Evolutionary conservation across 2,113 vertebrate species (phyloP).

Genomic region (Pomatorhinus ruficollis): DNA sequence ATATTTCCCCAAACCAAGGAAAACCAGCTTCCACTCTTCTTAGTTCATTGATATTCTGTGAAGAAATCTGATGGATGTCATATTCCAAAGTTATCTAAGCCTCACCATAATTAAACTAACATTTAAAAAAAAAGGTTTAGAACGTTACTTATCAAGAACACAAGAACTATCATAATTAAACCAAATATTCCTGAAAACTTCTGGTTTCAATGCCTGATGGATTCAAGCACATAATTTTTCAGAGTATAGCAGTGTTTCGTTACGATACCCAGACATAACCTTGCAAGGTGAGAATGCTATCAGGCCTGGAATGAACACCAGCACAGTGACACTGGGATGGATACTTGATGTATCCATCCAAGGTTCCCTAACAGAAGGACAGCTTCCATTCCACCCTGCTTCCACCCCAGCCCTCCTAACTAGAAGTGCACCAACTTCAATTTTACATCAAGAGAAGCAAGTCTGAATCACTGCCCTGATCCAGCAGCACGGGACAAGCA

Average conservation of each 20-base stretch:
- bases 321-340: no score
- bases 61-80: neutral
- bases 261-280: neutral
- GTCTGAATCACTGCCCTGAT: neutral
- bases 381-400: neutral
- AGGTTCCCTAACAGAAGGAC: neutral
- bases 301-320: neutral
- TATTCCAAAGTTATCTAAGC: neutral
- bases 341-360: fast-evolving
- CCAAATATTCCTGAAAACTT: neutral
- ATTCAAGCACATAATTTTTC: neutral
- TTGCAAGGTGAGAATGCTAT: neutral
- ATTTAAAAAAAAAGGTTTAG: neutral
- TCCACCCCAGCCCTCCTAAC: neutral
- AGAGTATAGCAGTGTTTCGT: neutral
- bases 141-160: neutral
- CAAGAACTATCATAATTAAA: neutral
- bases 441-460: neutral
- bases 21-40: neutral
- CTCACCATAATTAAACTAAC: neutral
- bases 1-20: neutral
- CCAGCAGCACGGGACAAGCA: neutral
- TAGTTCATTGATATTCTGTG: neutral
- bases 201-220: neutral
- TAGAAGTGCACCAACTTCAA: neutral